These are phyloP conservation scores for Palythoa heliodiscus DNA, from an alignment of 92 coral and sea anemone genomes.

Conservation along the genomic window DNA sequence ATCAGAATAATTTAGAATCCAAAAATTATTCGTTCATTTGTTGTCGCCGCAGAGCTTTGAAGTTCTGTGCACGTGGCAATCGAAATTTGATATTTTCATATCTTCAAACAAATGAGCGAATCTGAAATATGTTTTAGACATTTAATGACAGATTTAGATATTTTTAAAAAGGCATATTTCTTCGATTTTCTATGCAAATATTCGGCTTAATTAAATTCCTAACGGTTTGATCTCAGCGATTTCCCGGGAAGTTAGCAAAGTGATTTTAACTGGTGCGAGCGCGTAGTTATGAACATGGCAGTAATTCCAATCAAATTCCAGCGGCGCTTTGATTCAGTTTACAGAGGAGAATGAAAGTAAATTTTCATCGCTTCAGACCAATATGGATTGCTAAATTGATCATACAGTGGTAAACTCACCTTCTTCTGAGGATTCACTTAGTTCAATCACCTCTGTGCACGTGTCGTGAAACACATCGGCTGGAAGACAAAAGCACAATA, in stretches of 20 bases:
- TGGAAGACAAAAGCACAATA: conserved; percentile 21
- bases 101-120: conserved; percentile 25
- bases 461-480: conserved; percentile 30
- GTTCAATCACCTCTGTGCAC: conserved; percentile 31
- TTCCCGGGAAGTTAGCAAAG: conserved; percentile 29
- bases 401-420: conserved; percentile 29
- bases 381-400: conserved; percentile 26
- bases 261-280: conserved; percentile 26
- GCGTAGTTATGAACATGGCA: conserved; percentile 29
- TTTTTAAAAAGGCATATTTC: conserved; percentile 25
- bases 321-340: conserved; percentile 29
- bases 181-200: conserved; percentile 26
- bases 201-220: conserved; percentile 24
- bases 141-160: conserved; percentile 25
- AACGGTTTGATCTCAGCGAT: conserved; percentile 29
- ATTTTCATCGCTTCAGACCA: conserved; percentile 23
- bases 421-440: conserved; percentile 27
- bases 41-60: neutral
- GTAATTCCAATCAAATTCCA: conserved; percentile 27
- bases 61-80: conserved; percentile 5
- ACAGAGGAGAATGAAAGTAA: conserved; percentile 27
- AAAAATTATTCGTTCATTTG: neutral
- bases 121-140: conserved; percentile 26
- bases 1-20: neutral
- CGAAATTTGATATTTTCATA: conserved; percentile 23